Evolutionary conservation across 2,113 vertebrate species (phyloP), one percentile per base, ranked within the genome.

Genomic region (Tupaia tana): DNA sequence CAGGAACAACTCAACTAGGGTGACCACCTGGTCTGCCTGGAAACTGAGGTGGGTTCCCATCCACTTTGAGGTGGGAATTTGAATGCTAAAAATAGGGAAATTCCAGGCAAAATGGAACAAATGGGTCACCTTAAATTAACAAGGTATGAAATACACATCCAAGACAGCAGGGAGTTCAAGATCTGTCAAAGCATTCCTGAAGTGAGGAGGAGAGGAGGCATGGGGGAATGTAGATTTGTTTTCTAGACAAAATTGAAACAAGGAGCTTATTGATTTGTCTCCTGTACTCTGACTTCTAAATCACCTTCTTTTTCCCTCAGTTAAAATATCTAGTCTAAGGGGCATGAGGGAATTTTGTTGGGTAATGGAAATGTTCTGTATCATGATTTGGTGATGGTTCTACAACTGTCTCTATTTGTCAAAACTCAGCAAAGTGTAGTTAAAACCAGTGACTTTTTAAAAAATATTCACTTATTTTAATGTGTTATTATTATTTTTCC

Each of bases 351-450:
- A 95, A 93, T 18, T 78, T 77, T n/a, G 18, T 15, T 13, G 43
- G 29, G 43, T n/a, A 20, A 75, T 14, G 29, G 29, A 80, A 95
- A 85, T 63, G 27, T 43, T 86, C 70, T 90, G 1, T 18, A 58
- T 54, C 16, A 58, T 71, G 34, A 86, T 34, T 63, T 87, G 25
- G 52, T 67, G 24, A 13, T 75, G 18, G 24, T 87, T 77, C 80
- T 75, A 89, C 11, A 93, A 66, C 58, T 85, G 13, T 66, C 19
- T 83, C 13, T 31, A 90, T 78, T 86, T 70, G 54, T 77, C 80
- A 92, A 92, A 88, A 96, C 24, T 64, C 15, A 85, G 71, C 69
- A 92, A 90, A 78, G 8, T 52, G 25, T 25, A 71, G 43, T 79
- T 93, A 83, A 95, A 92, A 34, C 7, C 6, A 43, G 19, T 73